Evolutionary conservation across 2,888 invertebrate species (phyloP), one percentile per base, ranked within the genome.

Genomic region (Parelbella ahira): DNA sequence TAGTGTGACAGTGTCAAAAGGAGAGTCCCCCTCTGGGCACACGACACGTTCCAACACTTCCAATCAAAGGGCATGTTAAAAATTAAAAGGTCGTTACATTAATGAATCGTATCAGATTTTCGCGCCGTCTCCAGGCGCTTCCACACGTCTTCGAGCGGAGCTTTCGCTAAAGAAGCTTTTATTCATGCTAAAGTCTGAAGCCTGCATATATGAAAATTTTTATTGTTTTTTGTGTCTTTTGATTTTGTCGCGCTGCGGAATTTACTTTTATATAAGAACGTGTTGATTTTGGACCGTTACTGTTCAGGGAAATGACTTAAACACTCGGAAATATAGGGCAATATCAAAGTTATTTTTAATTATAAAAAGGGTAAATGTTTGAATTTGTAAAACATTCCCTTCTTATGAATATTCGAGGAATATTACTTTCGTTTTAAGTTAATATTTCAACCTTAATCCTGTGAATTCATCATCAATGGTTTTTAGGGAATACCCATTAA

Each of bases 61-160:
- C 79, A 83, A 88, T 88, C 86, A 87, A 82, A 83, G 76, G 68
- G 54, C 53, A 53, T 68, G 55, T 87, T 71, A 83, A 84, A 82
- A 80, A 88, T 88, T 88, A 82, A 88, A 81, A 82, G 77, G 68
- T 82, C 86, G 77, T 88, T 87, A 80, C 70, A 68, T 71, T 87
- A 88, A 88, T 88, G 88, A 88, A 88, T 83, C 88, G 81, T 88
- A 88, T 88, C 88, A 82, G 88, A 84, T 86, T 80, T 71, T 67
- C 60, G 56, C 68, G 66, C 59, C 77, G 71, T 67, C 70, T 69
- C 63, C 56, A 43, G 47, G 33, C 53, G 51, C 56, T 70, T 60
- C 71, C 70, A 72, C 68, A 72, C 61, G 51, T 70, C 78, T 77
- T 81, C 77, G 57, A 72, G 74, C 68, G 56, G 63, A 58, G 54